These are phyloP conservation scores for Camptogramma bilineatum DNA, from an alignment of 2,888 invertebrate species.

Conservation along the genomic window DNA sequence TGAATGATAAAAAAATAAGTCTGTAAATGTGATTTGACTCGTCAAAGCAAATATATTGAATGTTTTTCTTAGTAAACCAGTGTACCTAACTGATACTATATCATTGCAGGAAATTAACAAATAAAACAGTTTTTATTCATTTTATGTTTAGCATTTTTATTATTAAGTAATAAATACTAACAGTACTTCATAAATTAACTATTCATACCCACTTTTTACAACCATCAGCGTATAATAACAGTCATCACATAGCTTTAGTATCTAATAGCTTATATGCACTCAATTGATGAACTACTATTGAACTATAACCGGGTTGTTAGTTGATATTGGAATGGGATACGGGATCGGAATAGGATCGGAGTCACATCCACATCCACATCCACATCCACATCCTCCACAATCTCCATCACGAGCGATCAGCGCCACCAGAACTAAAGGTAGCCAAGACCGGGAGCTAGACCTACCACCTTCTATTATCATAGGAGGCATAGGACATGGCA, in stretches of 20 bases:
- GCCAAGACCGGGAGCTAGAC: conserved; percentile 53
- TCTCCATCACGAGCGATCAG: conserved; percentile 52
- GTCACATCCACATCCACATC: conserved; percentile 46
- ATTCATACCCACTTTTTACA: conserved; percentile 9
- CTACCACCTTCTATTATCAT: conserved; percentile 56
- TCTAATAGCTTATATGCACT: conserved; percentile 16
- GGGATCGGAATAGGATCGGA: conserved; percentile 53
- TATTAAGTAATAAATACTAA: conserved; percentile 17
- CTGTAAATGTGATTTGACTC: too few relatives aligned
- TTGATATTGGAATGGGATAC: conserved; percentile 61
- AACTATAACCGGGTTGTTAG: conserved; percentile 54
- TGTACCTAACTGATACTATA: too few relatives aligned
- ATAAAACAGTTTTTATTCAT: background rate
- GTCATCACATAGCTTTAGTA: conserved; percentile 8
- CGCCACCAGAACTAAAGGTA: conserved; percentile 60
- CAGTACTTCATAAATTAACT: conserved; percentile 21
- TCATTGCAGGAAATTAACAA: background rate
- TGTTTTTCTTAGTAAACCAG: background rate
- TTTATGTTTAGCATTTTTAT: background rate
- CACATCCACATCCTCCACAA: conserved; percentile 42
- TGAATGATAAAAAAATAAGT: too few relatives aligned
- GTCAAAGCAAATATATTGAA: too few relatives aligned
- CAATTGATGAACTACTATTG: conserved; percentile 18
- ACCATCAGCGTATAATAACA: conserved; percentile 11
- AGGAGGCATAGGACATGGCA: conserved; percentile 44